phyloP scores from a whole-genome alignment of 1,140 invertebrate species.

The Drosophila grimshawi region DNA sequence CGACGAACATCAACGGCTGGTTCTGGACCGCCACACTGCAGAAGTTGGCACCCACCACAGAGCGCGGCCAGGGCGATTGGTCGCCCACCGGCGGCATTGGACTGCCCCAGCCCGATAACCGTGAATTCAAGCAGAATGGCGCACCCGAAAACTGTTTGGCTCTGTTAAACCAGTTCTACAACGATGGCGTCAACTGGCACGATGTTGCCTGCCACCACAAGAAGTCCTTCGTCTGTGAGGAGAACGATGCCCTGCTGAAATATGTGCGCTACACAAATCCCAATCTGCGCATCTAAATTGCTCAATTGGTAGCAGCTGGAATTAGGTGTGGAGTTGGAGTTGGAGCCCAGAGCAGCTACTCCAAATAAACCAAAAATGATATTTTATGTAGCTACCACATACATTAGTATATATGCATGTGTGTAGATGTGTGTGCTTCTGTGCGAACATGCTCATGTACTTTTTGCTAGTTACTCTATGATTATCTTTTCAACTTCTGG shows the following conservation, averaged over 20 bases:
- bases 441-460: slow-evolving; percentile 33
- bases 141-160: slow-evolving; percentile 92
- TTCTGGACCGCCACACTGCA: slow-evolving; percentile 94
- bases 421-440: slow-evolving; percentile 10
- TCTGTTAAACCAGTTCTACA: slow-evolving; percentile 93
- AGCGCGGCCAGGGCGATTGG: slow-evolving; percentile 92
- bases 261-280: slow-evolving; percentile 92
- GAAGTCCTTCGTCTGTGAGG: slow-evolving; percentile 93
- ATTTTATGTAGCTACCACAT: slow-evolving; percentile 53
- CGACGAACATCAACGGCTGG: slow-evolving; percentile 92
- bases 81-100: slow-evolving; percentile 91
- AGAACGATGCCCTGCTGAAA: slow-evolving; percentile 91
- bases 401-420: background rate
- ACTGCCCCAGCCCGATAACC: slow-evolving; percentile 92
- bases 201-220: slow-evolving; percentile 94
- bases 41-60: slow-evolving; percentile 90
- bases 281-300: slow-evolving; percentile 87
- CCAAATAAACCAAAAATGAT: slow-evolving; percentile 78
- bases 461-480: slow-evolving; percentile 25
- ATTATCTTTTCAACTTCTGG: slow-evolving; percentile 34
- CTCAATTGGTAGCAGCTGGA: slow-evolving; percentile 11
- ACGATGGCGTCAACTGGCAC: slow-evolving; percentile 94
- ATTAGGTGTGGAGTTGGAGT: slow-evolving; percentile 37
- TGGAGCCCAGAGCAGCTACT: slow-evolving; percentile 46
- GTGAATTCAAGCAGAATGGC: slow-evolving; percentile 91